Evolutionary conservation across 2,113 vertebrate species (phyloP).

Genomic region (Promerops cafer): DNA sequence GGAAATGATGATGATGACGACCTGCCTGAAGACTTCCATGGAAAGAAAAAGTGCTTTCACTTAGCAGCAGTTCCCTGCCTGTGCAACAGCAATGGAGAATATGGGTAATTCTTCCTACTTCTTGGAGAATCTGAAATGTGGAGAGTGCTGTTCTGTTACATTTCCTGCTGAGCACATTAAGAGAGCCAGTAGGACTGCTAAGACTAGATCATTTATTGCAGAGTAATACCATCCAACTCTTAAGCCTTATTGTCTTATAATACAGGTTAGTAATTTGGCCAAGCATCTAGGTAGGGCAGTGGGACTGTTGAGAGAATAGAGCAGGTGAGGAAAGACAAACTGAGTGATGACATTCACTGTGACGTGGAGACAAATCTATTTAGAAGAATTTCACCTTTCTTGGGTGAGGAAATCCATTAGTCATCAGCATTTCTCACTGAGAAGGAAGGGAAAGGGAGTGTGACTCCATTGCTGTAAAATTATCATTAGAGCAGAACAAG

Average conservation of each 20-base stretch:
- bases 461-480: slow-evolving; percentile 15
- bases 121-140: neutral
- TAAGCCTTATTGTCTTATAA: neutral
- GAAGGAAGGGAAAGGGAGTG: slow-evolving; percentile 1
- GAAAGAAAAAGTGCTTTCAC: neutral
- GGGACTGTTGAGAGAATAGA: neutral
- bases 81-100: neutral
- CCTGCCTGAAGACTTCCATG: neutral
- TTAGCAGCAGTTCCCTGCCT: neutral
- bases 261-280: neutral
- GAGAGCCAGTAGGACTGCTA: neutral
- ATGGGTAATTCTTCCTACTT: neutral
- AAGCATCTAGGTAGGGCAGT: neutral
- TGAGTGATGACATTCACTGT: neutral
- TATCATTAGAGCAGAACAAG: neutral
- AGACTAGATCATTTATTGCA: neutral
- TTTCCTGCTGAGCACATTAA: neutral
- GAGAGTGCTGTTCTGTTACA: neutral
- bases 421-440: neutral
- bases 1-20: neutral
- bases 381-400: slow-evolving; percentile 5
- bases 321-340: neutral
- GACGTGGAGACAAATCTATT: neutral
- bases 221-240: neutral
- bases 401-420: neutral